Evolutionary conservation across 2,113 vertebrate species (phyloP).

Genomic region (Dasypus novemcinctus): DNA sequence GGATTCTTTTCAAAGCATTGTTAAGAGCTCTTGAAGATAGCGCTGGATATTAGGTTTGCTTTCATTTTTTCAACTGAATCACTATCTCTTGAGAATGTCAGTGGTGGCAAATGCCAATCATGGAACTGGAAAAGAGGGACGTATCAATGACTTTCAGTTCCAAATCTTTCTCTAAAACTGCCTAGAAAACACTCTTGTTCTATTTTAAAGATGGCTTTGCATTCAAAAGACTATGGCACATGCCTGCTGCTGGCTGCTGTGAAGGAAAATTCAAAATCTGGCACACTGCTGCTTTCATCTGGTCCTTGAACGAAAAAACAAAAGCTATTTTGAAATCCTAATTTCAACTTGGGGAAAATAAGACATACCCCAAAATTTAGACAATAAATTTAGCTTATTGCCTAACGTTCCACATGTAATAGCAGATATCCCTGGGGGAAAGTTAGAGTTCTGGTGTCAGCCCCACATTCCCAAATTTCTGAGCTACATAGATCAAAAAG

Average conservation of each 20-base stretch:
- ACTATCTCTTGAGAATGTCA: background rate
- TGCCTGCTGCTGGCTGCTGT: background rate
- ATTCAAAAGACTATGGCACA: constrained; percentile 23
- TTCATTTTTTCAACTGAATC: background rate
- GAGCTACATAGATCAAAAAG: rapidly evolving
- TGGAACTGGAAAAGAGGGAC: background rate
- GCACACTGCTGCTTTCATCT: constrained; percentile 50
- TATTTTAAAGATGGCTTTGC: constrained; percentile 50
- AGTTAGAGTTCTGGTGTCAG: background rate
- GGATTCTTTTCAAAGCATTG: background rate
- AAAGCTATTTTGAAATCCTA: constrained; percentile 58
- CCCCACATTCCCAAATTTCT: background rate
- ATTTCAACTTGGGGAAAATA: constrained; percentile 44
- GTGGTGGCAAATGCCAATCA: background rate
- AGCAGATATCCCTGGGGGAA: background rate
- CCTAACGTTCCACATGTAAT: background rate
- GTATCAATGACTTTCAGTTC: constrained; percentile 37
- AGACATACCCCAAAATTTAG: constrained; percentile 22
- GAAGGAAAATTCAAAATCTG: constrained; percentile 35
- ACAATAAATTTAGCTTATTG: constrained; percentile 37
- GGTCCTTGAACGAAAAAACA: constrained; percentile 23
- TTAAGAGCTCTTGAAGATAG: background rate
- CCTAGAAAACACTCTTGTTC: background rate
- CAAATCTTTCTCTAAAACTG: background rate
- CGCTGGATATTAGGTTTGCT: background rate